phyloP scores from a whole-genome alignment of 53 echinoderm and acorn worm species.

The Pentamera pediparva region DNA sequence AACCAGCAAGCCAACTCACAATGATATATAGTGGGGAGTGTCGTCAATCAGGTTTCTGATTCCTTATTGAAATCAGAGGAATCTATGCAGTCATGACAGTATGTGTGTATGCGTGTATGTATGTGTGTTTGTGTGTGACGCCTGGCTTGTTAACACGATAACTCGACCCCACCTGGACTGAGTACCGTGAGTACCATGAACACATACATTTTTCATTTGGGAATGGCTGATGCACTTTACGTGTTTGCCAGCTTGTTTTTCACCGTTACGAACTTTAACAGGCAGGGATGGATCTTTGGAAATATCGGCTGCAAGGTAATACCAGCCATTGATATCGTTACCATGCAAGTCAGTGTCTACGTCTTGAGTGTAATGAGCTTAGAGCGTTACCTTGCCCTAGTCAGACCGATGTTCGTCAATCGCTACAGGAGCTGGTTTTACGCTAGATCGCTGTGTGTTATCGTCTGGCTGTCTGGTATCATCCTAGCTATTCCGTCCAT shows the following conservation, averaged over 20 bases:
- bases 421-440: slow-evolving; percentile 48
- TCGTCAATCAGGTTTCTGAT: too few species aligned
- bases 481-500: slow-evolving; percentile 29
- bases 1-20: too few species aligned
- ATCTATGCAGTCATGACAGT: too few species aligned
- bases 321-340: slow-evolving; percentile 49
- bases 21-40: too few species aligned
- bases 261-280: slow-evolving; percentile 51
- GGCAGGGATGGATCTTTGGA: slow-evolving; percentile 56
- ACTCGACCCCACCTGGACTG: too few species aligned
- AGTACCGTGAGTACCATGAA: slow-evolving; percentile 53
- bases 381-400: slow-evolving; percentile 56
- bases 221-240: slow-evolving; percentile 45
- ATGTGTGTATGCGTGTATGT: too few species aligned
- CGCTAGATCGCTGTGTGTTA: slow-evolving; percentile 36
- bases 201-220: slow-evolving; percentile 63
- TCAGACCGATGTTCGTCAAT: slow-evolving; percentile 49
- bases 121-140: too few species aligned
- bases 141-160: too few species aligned
- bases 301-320: slow-evolving; percentile 54
- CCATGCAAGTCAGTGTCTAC: slow-evolving; percentile 57
- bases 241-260: slow-evolving; percentile 56
- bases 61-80: too few species aligned
- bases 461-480: slow-evolving; percentile 49
- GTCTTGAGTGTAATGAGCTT: slow-evolving; percentile 47